A percentile compares a stretch with the other conserved stretches of the same genome.
Evolutionary conservation across 2,888 invertebrate genomes (phyloP).

Genomic region (Dilophus febrilis): DNA sequence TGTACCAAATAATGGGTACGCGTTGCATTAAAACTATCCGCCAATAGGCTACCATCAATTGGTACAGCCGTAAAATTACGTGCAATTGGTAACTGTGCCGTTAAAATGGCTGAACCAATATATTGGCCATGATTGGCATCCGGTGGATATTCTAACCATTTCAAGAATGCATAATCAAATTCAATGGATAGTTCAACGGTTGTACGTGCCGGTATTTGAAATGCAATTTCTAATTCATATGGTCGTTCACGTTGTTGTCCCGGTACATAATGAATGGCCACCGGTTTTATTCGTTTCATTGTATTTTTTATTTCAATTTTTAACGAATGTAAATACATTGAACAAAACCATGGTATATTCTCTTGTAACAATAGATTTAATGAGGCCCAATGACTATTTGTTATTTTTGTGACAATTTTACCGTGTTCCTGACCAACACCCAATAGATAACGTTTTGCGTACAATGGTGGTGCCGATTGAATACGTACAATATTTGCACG

Average conservation of each 20-base stretch:
- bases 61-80: constrained; percentile 66
- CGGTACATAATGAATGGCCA: constrained; percentile 44
- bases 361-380: constrained; percentile 72
- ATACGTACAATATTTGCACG: constrained; percentile 18
- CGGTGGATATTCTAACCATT: constrained; percentile 98
- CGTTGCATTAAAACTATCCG: constrained; percentile 47
- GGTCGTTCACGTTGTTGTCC: constrained; percentile 70
- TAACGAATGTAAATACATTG: constrained; percentile 78
- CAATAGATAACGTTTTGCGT: constrained; percentile 63
- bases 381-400: constrained; percentile 59
- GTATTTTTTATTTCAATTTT: constrained; percentile 42
- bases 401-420: constrained; percentile 69
- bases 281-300: constrained; percentile 41
- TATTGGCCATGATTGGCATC: constrained; percentile 99
- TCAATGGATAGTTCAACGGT: constrained; percentile 68
- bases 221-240: constrained; percentile 72
- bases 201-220: constrained; percentile 63
- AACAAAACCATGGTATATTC: constrained; percentile 80
- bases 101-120: constrained; percentile 73
- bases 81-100: constrained; percentile 58
- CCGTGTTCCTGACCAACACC: constrained; percentile 88
- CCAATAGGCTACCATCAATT: constrained; percentile 48
- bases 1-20: constrained; percentile 49
- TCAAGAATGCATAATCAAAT: constrained; percentile 89
- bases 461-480: constrained; percentile 42